A percentile compares a stretch with the other conserved stretches of the same genome.
Evolutionary conservation across 2,113 vertebrate species (phyloP).

Genomic region (Colaptes auratus): DNA sequence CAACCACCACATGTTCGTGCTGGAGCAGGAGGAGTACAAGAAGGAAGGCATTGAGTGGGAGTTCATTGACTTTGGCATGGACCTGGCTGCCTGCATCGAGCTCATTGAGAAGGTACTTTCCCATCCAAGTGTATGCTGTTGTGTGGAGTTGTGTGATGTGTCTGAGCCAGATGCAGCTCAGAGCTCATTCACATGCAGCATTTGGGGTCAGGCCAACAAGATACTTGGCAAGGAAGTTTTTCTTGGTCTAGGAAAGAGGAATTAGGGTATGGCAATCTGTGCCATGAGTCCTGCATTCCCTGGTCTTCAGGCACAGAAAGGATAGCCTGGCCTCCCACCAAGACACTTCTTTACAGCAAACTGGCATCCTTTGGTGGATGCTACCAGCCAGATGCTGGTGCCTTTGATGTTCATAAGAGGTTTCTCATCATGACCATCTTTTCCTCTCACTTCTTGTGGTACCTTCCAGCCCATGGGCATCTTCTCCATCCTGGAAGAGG

Average conservation of each 20-base stretch:
- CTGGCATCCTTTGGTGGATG: neutral
- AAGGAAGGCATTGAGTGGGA: neutral
- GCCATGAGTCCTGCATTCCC: neutral
- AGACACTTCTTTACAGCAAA: neutral
- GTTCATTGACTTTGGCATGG: too few species aligned
- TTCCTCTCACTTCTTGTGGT: neutral
- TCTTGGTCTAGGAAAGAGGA: neutral
- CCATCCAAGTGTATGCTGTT: neutral
- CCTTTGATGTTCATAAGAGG: neutral
- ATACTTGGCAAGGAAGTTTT: neutral
- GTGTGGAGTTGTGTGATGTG: neutral
- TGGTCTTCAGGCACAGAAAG: neutral
- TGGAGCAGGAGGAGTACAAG: neutral
- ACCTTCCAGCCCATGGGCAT: slow-evolving; percentile 84
- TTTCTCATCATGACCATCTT: neutral
- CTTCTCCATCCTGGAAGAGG: slow-evolving; percentile 85
- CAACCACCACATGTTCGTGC: neutral
- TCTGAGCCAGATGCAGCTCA: neutral
- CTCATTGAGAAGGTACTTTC: neutral
- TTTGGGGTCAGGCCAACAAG: neutral
- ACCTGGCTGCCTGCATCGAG: too few species aligned
- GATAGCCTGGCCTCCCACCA: neutral
- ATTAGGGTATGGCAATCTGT: neutral
- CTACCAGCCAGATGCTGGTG: neutral
- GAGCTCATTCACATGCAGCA: too few species aligned